Conservation (phyloP, 2,797 vertebrate species). For the Chromis chromis region DNA sequence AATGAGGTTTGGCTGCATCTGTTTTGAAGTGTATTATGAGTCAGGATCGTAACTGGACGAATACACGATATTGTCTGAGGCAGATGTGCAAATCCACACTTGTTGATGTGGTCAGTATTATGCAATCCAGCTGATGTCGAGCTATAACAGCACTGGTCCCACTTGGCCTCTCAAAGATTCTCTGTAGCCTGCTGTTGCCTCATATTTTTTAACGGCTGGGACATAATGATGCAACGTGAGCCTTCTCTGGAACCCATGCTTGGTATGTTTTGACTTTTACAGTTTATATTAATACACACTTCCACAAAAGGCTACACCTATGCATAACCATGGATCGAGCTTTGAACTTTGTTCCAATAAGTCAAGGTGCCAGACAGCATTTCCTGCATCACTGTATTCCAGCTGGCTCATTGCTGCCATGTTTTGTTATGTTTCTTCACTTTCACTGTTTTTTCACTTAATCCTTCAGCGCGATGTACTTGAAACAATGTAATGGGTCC, state of each 20-base stretch:
- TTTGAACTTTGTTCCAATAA: constrained; percentile 25
- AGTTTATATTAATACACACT: constrained; percentile 2
- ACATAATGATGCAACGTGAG: constrained; percentile 30
- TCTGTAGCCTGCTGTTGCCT: constrained; percentile 36
- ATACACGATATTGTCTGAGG: constrained; percentile 27
- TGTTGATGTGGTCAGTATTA: constrained; percentile 54
- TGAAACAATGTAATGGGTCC: constrained; percentile 17
- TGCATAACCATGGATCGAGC: constrained; percentile 6
- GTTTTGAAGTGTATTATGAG: constrained; percentile 29
- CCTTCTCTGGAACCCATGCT: constrained; percentile 2
- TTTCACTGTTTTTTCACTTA: constrained; percentile 26
- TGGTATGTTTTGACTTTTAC: not conserved
- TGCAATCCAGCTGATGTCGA: constrained; percentile 54
- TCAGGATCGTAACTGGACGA: constrained; percentile 29
- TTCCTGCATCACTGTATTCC: constrained; percentile 47
- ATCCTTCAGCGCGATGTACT: constrained; percentile 1
- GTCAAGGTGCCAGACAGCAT: constrained; percentile 42
- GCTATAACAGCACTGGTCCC: constrained; percentile 40
- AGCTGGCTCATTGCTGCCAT: constrained; percentile 37
- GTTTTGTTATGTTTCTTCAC: constrained; percentile 9
- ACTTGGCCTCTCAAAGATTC: constrained; percentile 44
- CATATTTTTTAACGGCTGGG: constrained; percentile 34
- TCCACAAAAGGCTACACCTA: constrained; percentile 9
- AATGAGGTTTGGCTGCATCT: constrained; percentile 10
- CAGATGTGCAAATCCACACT: constrained; percentile 53